Base-by-base conservation (phyloP, 64 coral and sea anemone genomes). In the Orbicella faveolata region DNA sequence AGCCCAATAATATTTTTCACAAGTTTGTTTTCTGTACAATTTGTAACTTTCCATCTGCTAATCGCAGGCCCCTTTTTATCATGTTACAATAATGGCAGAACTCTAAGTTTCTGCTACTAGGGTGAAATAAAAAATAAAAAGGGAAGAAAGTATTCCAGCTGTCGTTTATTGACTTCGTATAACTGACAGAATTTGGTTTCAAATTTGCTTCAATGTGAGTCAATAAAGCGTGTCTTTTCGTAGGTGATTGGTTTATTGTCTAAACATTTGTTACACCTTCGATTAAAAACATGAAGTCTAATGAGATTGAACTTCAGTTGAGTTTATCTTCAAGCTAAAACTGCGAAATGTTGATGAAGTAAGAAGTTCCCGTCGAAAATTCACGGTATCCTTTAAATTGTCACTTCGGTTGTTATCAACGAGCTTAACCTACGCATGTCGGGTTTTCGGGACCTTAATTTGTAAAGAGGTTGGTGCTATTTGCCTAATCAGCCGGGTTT, bases 21-120 rank as follows among this genome's bases (percentile, higher is more conserved):
- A 59, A 74, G 72, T 51, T 59, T 79, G 48, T 79, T 54, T 57
- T 48, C 77, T 79, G 52, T 79, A 59, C 9, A 79, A 79, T 79
- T 57, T 55, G 51, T 79, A 55, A 57, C 20, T 79, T 79, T 44
- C 34, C 52, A 79, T 39, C 37, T 44, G 9, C 18, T 1, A 57
- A 57, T 57, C 11, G 11, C 77, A 25, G n/a, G 52, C 52, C 51
- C 52, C 48, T 33, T 57, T 79, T 57, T 57, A 78, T 79, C 37
- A 25, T 54, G 52, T 55, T 30, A 16, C 48, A 21, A 78, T n/a
- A 57, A 79, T 30, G 9, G 21, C 57, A 79, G 7, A 79, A 26
- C 52, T 4, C 51, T 2, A 12, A 16, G 51, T 14, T 20, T 48
- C 44, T 57, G 23, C 52, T 10, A 33, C 77, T 59, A 57, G 77